Evolutionary conservation across 2,888 invertebrate genomes (phyloP), one percentile per base, ranked within the genome.

Genomic region (Dusona sp.): DNA sequence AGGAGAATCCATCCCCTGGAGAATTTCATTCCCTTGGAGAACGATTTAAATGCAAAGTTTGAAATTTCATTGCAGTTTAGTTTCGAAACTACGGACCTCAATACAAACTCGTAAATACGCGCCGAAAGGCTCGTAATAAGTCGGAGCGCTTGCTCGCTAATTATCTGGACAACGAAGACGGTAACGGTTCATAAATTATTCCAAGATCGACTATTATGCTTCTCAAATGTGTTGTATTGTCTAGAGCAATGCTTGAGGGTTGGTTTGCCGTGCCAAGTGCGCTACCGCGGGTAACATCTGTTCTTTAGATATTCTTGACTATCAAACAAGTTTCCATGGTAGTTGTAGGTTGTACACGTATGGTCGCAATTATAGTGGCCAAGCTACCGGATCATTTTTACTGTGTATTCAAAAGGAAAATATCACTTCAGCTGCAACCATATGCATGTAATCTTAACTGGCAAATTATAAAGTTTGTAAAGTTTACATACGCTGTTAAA

Each of bases 1-100:
- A 74, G 42, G 45, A 38, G 57, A 51, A 51, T 74, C 57, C 61
- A 78, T 74, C 79, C 16, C 61, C 61, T 48, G 16, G 61, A 61
- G 16, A 13, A 25, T 57, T 2, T 9, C 11, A 11, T 3, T 25
- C 57, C 2, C 25, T 25, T 13, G 25, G 25, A 1, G 9, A 25
- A 57, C 3, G 3, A 57, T 25, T 25, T 0, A 3, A 13, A 25
- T 57, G 25, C 6, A 61, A 29, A 29, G 16, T 61, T 29, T 1
- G 7, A 29, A 29, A 61, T 16, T 61, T 9, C 1, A 61, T 29
- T 61, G 6, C 61, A 29, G 16, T 29, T 29, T 13, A 29, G 16
- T 29, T 61, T 29, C 61, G 1, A 11, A 61, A 16, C 4, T 57
- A 29, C 6, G 7, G 29, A 29, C 16, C 29, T 13, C 13, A 25